A percentile compares a stretch with the other conserved stretches of the same genome.
Conservation (phyloP, 2,888 invertebrate genomes). For the Himalopsyche kuldschensis region DNA sequence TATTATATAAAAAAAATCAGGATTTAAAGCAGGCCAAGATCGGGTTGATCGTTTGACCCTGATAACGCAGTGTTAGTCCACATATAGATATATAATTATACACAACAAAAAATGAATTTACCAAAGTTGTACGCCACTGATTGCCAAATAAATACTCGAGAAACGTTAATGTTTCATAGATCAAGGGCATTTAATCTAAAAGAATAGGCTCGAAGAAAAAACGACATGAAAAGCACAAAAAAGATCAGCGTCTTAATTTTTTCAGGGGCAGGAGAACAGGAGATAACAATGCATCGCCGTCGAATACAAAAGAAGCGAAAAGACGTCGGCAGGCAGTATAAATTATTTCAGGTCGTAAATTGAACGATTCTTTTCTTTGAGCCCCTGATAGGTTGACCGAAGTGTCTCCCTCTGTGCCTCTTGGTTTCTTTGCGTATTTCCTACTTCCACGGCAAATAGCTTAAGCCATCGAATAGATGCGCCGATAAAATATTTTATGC, state of each 20-base stretch:
- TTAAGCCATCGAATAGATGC: slow-evolving; percentile 10
- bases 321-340: slow-evolving; percentile 37
- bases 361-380: slow-evolving; percentile 39
- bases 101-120: no score
- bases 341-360: slow-evolving; percentile 40
- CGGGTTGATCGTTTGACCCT: no score
- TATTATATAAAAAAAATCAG: no score
- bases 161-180: neutral
- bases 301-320: slow-evolving; percentile 33
- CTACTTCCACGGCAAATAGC: slow-evolving; percentile 12
- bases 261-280: slow-evolving; percentile 13
- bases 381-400: slow-evolving; percentile 38
- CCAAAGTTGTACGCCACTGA: neutral
- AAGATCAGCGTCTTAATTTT: slow-evolving; percentile 36
- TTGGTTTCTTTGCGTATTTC: slow-evolving; percentile 32
- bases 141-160: neutral
- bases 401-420: slow-evolving; percentile 29
- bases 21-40: no score
- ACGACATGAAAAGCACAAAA: slow-evolving; percentile 9
- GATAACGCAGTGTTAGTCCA: no score
- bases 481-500: neutral
- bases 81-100: no score
- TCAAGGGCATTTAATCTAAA: neutral
- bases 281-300: slow-evolving; percentile 28
- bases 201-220: slow-evolving; percentile 3